These are phyloP conservation scores for Chionis minor DNA, from an alignment of 2,113 vertebrate species.

Conservation along the genomic window DNA sequence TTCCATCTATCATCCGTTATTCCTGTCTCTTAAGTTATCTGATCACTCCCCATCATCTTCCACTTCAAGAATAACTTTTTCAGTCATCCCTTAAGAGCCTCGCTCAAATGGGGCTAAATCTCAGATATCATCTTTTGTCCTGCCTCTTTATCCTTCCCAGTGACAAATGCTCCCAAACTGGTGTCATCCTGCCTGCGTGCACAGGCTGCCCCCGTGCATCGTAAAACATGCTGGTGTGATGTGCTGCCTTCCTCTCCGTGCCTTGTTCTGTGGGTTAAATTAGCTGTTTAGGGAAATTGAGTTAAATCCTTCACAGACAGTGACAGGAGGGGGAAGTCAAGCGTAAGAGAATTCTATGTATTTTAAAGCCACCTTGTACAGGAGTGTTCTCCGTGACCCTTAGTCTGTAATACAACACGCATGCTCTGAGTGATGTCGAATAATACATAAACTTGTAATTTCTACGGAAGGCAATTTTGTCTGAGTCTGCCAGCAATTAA, in stretches of 20 bases:
- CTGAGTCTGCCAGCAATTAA: background rate
- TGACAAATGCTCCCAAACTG: background rate
- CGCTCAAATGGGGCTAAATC: background rate
- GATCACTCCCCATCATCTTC: background rate
- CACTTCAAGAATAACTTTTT: background rate
- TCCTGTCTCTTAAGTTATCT: conserved; percentile 4
- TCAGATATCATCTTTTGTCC: background rate
- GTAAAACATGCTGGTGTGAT: background rate
- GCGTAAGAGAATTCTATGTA: background rate
- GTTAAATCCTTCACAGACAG: background rate
- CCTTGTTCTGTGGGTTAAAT: background rate
- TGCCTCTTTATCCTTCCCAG: background rate
- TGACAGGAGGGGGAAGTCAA: background rate
- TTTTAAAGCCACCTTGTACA: background rate
- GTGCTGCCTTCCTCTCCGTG: background rate
- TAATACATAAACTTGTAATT: background rate
- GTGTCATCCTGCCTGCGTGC: background rate
- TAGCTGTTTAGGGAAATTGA: background rate
- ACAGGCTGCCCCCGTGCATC: background rate
- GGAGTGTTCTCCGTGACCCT: background rate
- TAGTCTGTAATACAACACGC: background rate
- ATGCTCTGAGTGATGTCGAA: background rate
- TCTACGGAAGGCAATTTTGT: background rate
- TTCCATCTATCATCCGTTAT: background rate
- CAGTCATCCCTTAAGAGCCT: background rate